Evolutionary conservation across 2,113 vertebrate genomes (phyloP), one percentile per base, ranked within the genome.

Genomic region (Parus major): DNA sequence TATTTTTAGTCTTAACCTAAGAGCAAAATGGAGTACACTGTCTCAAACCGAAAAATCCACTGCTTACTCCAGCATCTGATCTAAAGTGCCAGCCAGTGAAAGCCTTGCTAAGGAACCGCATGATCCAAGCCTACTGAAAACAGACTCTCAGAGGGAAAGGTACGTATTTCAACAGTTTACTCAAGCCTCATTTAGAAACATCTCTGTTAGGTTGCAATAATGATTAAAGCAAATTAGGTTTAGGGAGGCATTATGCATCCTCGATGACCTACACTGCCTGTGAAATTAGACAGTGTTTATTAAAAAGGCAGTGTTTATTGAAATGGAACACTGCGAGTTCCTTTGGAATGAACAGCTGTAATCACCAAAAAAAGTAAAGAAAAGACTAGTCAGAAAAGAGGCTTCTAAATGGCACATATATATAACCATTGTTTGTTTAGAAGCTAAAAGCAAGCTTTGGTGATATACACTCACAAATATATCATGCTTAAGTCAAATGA

Each of bases 401-500:
- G 35, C 15, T 79, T 80, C 59, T 75, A 88, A 83, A 81, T n/a
- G 44, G 59, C 44, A 50, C 49, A 50, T 15, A 56, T 24, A 76
- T 16, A 64, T 17, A 73, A 44, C 53, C 39, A 66, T 15, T 77
- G 66, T 91, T 90, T 92, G 84, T 64, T 60, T 69, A 66, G 71
- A 91, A 93, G 44, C 84, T 44, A 86, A 83, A 92, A 68, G 33
- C 55, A 88, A 81, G 79, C 47, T 92, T 79, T 80, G 46, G 78
- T 68, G 85, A 95, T 53, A 83, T 13, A 78, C 16, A 88, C 78
- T 85, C 60, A 94, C 31, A 88, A 92, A 82, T 36, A 79, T 79
- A 92, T 61, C 60, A 63, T 12, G 33, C 46, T 75, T 92, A 65
- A 33, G 53, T 86, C 69, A 84, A 92, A 95, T 93, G 57, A 97